Percentiles rank a stretch among this genome's conserved stretches.
phyloP scores from a whole-genome alignment of 2,797 vertebrate species.

The Mormyrus proboscirostris region DNA sequence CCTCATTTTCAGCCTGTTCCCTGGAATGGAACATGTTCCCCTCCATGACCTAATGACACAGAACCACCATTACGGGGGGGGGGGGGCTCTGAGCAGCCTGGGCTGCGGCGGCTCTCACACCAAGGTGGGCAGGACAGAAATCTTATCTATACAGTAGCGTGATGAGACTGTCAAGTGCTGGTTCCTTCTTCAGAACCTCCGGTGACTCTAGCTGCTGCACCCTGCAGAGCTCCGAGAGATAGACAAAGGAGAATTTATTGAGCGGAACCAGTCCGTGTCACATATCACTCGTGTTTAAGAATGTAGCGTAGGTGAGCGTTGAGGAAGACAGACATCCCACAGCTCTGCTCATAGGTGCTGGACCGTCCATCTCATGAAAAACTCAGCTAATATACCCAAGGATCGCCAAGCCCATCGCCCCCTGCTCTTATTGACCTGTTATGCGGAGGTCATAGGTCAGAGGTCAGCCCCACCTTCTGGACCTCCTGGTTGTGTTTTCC shows the following conservation, averaged over 20 bases:
- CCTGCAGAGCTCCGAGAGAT: background rate
- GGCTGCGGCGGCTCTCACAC: background rate
- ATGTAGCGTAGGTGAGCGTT: background rate
- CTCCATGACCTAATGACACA: background rate
- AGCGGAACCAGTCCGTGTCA: background rate
- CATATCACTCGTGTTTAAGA: background rate
- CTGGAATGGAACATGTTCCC: background rate
- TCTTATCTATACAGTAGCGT: background rate
- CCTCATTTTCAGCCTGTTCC: conserved; percentile 1
- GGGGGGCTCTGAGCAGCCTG: background rate
- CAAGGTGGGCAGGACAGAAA: background rate
- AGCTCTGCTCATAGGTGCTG: background rate
- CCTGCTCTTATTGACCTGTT: background rate
- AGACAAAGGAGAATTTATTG: background rate
- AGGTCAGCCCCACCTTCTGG: background rate
- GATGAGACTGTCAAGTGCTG: background rate
- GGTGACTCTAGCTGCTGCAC: background rate
- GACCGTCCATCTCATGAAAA: background rate
- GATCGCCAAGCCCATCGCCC: background rate
- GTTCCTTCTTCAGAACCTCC: background rate
- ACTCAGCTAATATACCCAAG: background rate
- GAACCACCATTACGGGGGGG: background rate
- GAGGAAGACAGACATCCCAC: background rate
- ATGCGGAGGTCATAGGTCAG: background rate
- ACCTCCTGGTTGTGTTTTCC: background rate